phyloP scores from a whole-genome alignment of 1,140 invertebrate species.

The Drosophila oshimai region DNA sequence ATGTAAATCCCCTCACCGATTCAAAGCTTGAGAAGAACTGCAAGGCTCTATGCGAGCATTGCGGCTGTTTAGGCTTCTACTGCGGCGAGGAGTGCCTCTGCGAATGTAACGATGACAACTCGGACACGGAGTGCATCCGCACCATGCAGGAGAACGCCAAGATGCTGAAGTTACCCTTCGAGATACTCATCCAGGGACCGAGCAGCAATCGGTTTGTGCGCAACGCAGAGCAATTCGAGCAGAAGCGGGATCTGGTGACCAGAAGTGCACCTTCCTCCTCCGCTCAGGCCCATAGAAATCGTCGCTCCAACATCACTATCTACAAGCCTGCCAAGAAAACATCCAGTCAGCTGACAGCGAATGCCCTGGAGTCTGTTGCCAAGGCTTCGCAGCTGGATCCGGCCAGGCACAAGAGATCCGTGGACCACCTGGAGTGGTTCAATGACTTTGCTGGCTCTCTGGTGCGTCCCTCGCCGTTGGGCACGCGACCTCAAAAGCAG shows the following conservation, averaged over 20 bases:
- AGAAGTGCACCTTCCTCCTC: slow-evolving; percentile 2
- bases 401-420: slow-evolving; percentile 50
- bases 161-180: slow-evolving; percentile 56
- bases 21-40: slow-evolving; percentile 64
- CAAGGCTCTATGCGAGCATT: slow-evolving; percentile 73
- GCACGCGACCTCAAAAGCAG: slow-evolving; percentile 29
- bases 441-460: slow-evolving; percentile 65
- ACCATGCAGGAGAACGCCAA: slow-evolving; percentile 71
- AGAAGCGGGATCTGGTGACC: slow-evolving; percentile 33
- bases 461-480: slow-evolving; percentile 68
- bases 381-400: slow-evolving; percentile 29
- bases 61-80: slow-evolving; percentile 79
- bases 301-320: slow-evolving; percentile 68
- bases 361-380: slow-evolving; percentile 23
- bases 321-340: slow-evolving; percentile 50
- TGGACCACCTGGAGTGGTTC: slow-evolving; percentile 73
- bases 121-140: slow-evolving; percentile 70
- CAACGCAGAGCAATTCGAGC: slow-evolving; percentile 73
- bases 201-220: slow-evolving; percentile 72
- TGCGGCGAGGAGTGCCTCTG: slow-evolving; percentile 82
- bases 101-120: slow-evolving; percentile 76
- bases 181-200: slow-evolving; percentile 78
- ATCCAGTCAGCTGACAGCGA: not conserved
- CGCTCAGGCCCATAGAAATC: slow-evolving; percentile 22
- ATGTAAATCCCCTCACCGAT: slow-evolving; percentile 49